Percentiles rank a stretch among this genome's conserved stretches.
Conservation (phyloP, 1,140 invertebrate genomes). For the Ooceraea biroi region DNA sequence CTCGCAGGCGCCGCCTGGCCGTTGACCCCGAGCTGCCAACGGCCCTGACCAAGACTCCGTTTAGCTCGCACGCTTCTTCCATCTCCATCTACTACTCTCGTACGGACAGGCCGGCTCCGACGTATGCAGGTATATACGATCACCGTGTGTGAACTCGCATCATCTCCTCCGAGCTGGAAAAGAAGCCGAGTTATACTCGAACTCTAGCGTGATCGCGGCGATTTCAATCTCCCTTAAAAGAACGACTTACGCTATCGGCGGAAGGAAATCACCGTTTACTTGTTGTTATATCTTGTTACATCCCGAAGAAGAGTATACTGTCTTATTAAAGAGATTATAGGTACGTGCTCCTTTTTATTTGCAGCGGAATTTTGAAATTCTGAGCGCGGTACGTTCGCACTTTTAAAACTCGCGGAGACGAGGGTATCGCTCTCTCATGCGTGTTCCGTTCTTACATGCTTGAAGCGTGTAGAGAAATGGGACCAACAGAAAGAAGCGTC, state of each 20-base stretch:
- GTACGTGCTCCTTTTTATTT: background rate
- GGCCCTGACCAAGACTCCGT: conserved; percentile 76
- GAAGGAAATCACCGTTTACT: conserved; percentile 45
- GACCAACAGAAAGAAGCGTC: conserved; percentile 35
- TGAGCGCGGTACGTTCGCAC: background rate
- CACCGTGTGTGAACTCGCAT: conserved; percentile 9
- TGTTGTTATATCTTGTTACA: conserved; percentile 18
- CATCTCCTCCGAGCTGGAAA: background rate
- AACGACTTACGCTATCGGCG: conserved; percentile 10
- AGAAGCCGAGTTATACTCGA: background rate
- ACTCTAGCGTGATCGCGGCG: conserved; percentile 36
- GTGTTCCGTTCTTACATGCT: background rate
- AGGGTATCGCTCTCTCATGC: background rate
- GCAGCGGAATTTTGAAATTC: background rate
- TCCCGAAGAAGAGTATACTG: conserved; percentile 20
- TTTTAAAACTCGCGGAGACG: background rate
- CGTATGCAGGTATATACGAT: background rate
- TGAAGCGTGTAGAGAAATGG: background rate
- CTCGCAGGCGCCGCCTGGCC: conserved; percentile 84
- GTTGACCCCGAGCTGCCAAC: conserved; percentile 80
- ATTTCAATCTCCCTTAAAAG: conserved; percentile 40
- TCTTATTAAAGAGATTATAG: conserved; percentile 46
- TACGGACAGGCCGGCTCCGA: conserved; percentile 1
- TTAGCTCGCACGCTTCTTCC: conserved; percentile 62
- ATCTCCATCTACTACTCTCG: conserved; percentile 38